A percentile compares a stretch with the other conserved stretches of the same genome.
phyloP scores from a whole-genome alignment of 2,888 invertebrate genomes.

The Netelia fuscicornis region DNA sequence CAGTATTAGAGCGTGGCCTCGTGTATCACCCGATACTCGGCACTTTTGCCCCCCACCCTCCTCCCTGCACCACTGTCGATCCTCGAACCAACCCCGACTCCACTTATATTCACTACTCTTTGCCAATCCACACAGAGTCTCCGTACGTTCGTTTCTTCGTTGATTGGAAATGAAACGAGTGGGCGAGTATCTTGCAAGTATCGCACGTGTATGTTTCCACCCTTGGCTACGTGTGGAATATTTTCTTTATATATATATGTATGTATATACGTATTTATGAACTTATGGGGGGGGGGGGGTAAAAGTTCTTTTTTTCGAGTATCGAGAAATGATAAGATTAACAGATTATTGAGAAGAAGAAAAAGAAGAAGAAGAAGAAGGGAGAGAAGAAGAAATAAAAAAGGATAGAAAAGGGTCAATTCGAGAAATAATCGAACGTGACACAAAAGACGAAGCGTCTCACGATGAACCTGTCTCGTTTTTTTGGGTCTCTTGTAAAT shows the following conservation, averaged over 20 bases:
- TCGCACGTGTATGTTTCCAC: conserved; percentile 33
- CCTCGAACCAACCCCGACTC: background rate
- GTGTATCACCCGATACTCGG: conserved; percentile 37
- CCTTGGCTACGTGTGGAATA: too few species aligned
- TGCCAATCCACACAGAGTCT: conserved; percentile 8
- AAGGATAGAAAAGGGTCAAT: too few species aligned
- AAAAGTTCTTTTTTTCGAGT: conserved; percentile 14
- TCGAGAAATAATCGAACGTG: too few species aligned
- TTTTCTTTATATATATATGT: too few species aligned
- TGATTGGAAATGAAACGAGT: conserved; percentile 62
- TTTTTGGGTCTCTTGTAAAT: too few species aligned
- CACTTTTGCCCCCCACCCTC: conserved; percentile 28
- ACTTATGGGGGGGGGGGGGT: background rate
- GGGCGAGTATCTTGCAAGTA: conserved; percentile 40
- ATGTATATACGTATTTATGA: conserved; percentile 11
- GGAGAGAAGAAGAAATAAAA: too few species aligned
- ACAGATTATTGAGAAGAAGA: conserved; percentile 4
- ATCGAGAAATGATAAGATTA: conserved; percentile 32
- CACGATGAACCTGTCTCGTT: too few species aligned
- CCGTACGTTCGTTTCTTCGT: conserved; percentile 31
- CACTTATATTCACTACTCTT: background rate
- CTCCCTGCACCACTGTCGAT: background rate
- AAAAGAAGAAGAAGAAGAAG: background rate
- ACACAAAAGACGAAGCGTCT: too few species aligned
- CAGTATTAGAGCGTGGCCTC: background rate